A percentile compares a stretch with the other conserved stretches of the same genome.
phyloP scores from a whole-genome alignment of 2,113 vertebrate genomes.

The Plecotus auritus region DNA sequence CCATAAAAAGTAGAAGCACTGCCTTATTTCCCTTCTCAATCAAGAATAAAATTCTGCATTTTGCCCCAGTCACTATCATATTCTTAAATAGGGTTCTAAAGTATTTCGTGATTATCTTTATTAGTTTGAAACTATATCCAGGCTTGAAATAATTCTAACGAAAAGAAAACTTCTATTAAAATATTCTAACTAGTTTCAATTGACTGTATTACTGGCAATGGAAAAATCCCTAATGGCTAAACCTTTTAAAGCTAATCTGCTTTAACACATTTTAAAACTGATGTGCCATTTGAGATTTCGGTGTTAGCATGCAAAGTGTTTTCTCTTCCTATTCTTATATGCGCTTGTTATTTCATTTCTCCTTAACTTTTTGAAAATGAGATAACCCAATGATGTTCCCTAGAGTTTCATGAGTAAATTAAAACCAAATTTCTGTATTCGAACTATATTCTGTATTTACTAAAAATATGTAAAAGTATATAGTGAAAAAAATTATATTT shows the following conservation, averaged over 20 bases:
- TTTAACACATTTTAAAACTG: slow-evolving; percentile 59
- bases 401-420: slow-evolving; percentile 1
- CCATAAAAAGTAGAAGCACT: slow-evolving; percentile 38
- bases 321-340: slow-evolving; percentile 17
- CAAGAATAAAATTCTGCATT: slow-evolving; percentile 56
- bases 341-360: slow-evolving; percentile 12
- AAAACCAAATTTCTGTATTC: slow-evolving; percentile 13
- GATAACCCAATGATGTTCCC: slow-evolving; percentile 8
- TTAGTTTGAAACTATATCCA: slow-evolving; percentile 61
- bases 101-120: slow-evolving; percentile 67
- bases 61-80: slow-evolving; percentile 44
- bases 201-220: slow-evolving; percentile 54
- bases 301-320: slow-evolving; percentile 32
- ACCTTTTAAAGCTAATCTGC: slow-evolving; percentile 68
- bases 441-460: background rate
- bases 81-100: slow-evolving; percentile 63
- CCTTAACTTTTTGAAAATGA: slow-evolving; percentile 48
- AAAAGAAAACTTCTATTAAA: slow-evolving; percentile 73
- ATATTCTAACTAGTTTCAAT: slow-evolving; percentile 68
- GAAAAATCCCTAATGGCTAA: slow-evolving; percentile 61
- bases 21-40: slow-evolving; percentile 25
- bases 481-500: background rate
- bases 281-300: slow-evolving; percentile 54
- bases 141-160: slow-evolving; percentile 66
- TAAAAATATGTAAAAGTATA: slow-evolving; percentile 9